Base-by-base conservation (phyloP, 2,888 invertebrate genomes). In the Nomada hirtipes region DNA sequence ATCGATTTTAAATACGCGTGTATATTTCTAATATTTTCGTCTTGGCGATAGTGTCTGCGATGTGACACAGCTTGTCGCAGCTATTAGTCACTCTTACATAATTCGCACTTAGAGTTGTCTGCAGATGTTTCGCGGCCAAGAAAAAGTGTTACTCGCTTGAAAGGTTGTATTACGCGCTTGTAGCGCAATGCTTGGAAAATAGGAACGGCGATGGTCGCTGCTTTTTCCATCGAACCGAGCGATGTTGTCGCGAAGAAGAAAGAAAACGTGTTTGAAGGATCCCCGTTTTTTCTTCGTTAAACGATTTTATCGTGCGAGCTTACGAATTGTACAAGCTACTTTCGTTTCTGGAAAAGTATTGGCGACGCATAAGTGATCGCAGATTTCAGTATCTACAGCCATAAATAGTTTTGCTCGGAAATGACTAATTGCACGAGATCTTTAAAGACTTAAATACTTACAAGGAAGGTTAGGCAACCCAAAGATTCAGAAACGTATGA, bases 71-170 rank as follows among this genome's bases (percentile, higher is more conserved):
- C 60, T 64, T 47, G 61, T 70, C 53, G 29, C 63, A 50, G 60
- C 36, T 23, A 72, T 84, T 78, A 79, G 50, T 85, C 78, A 79
- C 74, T 70, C 59, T 82, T 82, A 82, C 71, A 75, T 82, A 79
- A 82, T 79, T 75, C 71, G 47, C 29, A 20, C 52, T 71, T 68
- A 79, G 52, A 53, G 55, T 23, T 68, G 55, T 47, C 23, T 50
- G 68, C 70, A 72, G 75, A 71, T 69, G 70, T 75, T 79, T 55
- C 53, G 26, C 23, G 18, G 18, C 42, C 10, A 20, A 55, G 69
- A 67, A 82, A 70, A 74, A 71, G 44, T 52, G 53, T 42, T 44
- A 20, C n/a, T 11, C 44, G 42, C 78, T 47, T 60, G 73, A 78
- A 79, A 82, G 67, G 81, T 82, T 79, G 74, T 13, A 82, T 79